These are phyloP conservation scores for Brachyrhaphis roseni DNA, from an alignment of 2,797 vertebrate genomes.

Conservation along the genomic window DNA sequence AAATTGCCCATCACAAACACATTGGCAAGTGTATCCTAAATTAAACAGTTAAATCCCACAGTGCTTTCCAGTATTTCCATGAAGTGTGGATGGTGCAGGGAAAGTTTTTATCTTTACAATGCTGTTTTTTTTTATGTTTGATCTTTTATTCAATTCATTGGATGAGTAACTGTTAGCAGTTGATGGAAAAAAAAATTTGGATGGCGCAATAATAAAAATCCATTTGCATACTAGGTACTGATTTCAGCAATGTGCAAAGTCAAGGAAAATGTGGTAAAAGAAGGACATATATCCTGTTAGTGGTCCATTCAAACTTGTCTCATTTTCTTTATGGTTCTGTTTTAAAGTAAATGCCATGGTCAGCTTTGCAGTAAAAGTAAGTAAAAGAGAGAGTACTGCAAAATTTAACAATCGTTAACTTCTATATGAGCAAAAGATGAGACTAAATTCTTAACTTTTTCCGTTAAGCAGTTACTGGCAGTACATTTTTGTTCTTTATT, in stretches of 20 bases:
- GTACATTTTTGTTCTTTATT: constrained; percentile 19
- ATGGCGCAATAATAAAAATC: constrained; percentile 48
- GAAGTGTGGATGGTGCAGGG: constrained; percentile 32
- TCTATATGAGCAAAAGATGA: constrained; percentile 9
- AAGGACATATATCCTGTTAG: constrained; percentile 31
- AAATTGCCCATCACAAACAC: constrained; percentile 28
- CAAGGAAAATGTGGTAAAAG: constrained; percentile 24
- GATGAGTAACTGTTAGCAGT: constrained; percentile 45
- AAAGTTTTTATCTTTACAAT: constrained; percentile 34
- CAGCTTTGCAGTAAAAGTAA: constrained; percentile 27
- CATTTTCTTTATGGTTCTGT: constrained; percentile 23
- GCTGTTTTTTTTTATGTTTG: constrained; percentile 16
- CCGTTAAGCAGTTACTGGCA: constrained; percentile 31
- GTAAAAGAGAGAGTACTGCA: neutral
- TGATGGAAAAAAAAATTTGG: constrained; percentile 62
- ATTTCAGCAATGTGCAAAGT: constrained; percentile 57
- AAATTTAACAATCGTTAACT: constrained; percentile 5
- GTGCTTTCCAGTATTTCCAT: constrained; percentile 16
- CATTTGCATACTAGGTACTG: constrained; percentile 68
- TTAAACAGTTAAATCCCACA: constrained; percentile 44
- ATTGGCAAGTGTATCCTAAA: constrained; percentile 32
- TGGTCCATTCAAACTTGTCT: constrained; percentile 19
- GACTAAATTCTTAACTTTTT: constrained; percentile 7
- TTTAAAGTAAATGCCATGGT: constrained; percentile 34
- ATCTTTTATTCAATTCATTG: constrained; percentile 29